phyloP scores from a whole-genome alignment of 2,113 vertebrate genomes.

The Microcebus murinus region DNA sequence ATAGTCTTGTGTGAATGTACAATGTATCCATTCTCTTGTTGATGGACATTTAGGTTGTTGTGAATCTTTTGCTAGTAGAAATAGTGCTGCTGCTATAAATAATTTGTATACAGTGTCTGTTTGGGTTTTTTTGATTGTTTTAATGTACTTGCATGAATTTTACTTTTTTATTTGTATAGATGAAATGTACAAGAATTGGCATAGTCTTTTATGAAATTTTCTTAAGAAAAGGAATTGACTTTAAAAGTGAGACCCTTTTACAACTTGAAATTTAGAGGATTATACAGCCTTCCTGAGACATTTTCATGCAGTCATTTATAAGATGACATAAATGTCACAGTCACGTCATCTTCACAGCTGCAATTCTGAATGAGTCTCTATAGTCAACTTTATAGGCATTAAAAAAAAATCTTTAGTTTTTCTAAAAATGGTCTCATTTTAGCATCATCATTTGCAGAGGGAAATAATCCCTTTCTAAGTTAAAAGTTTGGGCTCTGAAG shows the following conservation, averaged over 20 bases:
- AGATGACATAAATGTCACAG: conserved; percentile 74
- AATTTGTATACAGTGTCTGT: background rate
- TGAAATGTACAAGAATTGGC: conserved; percentile 47
- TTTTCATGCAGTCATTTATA: conserved; percentile 74
- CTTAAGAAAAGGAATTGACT: conserved; percentile 56
- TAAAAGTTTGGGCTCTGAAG: conserved; percentile 70
- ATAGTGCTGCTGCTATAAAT: background rate
- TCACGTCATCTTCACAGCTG: conserved; percentile 73
- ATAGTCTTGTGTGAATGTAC: background rate
- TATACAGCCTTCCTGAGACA: conserved; percentile 70
- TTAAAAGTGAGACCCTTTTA: conserved; percentile 68
- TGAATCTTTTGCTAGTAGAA: conserved; percentile 15
- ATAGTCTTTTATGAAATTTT: conserved; percentile 61
- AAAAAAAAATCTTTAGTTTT: conserved; percentile 70
- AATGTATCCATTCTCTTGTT: background rate
- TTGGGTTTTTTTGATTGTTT: background rate
- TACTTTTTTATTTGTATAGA: conserved; percentile 3
- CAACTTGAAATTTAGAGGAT: conserved; percentile 59
- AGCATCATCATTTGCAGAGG: conserved; percentile 75
- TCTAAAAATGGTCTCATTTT: conserved; percentile 73
- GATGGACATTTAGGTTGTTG: background rate
- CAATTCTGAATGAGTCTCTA: conserved; percentile 76
- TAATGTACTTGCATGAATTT: conserved; percentile 21
- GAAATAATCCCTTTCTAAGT: conserved; percentile 75
- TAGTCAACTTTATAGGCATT: conserved; percentile 73